A percentile compares a stretch with the other conserved stretches of the same genome.
Conservation (phyloP, 2,888 invertebrate species). For the Crematogaster levior region DNA sequence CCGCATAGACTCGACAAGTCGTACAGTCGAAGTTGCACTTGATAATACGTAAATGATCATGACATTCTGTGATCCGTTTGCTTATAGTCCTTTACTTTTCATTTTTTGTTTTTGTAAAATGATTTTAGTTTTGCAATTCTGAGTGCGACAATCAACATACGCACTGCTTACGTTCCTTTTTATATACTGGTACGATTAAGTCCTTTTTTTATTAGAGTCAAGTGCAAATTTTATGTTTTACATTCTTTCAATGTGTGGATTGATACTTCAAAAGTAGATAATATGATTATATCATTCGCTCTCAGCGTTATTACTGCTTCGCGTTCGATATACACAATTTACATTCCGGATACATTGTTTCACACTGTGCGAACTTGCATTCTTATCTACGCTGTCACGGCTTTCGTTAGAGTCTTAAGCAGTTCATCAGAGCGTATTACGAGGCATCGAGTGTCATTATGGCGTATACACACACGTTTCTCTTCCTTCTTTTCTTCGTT, state of each 20-base stretch:
- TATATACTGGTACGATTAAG: conserved; percentile 39
- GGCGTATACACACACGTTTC: conserved; percentile 68
- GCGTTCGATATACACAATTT: conserved; percentile 75
- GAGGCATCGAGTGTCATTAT: conserved; percentile 58
- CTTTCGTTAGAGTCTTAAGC: conserved; percentile 54
- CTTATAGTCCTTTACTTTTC: conserved; percentile 1
- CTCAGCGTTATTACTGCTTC: conserved; percentile 52
- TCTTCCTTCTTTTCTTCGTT: conserved; percentile 39
- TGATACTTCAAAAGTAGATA: conserved; percentile 48
- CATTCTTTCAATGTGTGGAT: conserved; percentile 27
- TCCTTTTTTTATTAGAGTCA: conserved; percentile 20
- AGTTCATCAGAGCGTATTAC: conserved; percentile 56
- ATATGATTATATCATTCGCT: conserved; percentile 35
- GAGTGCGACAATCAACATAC: conserved; percentile 22
- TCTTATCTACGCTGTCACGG: conserved; percentile 28
- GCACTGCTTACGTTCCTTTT: conserved; percentile 40
- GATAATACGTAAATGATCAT: conserved; percentile 32
- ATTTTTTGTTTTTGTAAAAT: not conserved
- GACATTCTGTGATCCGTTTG: conserved; percentile 28
- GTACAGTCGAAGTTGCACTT: conserved; percentile 56
- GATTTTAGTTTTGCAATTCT: conserved; percentile 30
- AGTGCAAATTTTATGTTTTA: conserved; percentile 49
- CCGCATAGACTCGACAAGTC: conserved; percentile 52
- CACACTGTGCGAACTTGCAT: conserved; percentile 30
- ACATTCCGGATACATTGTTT: conserved; percentile 73